These are phyloP conservation scores for Crax fasciolata DNA, from an alignment of 2,797 vertebrate species.

Conservation along the genomic window DNA sequence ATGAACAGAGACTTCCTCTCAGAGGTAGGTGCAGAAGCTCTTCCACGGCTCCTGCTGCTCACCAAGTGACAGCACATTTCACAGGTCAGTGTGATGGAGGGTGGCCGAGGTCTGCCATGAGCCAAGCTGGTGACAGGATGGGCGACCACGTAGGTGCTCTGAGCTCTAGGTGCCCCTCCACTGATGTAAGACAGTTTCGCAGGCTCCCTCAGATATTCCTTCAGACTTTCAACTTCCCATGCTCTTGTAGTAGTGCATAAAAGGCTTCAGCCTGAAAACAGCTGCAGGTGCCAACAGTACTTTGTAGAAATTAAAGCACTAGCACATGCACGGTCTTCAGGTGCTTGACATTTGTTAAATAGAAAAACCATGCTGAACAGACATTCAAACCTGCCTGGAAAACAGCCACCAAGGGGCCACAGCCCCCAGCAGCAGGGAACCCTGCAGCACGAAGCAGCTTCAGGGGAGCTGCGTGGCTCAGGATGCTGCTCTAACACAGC, in stretches of 20 bases:
- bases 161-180: background rate
- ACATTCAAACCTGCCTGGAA: background rate
- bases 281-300: background rate
- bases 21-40: background rate
- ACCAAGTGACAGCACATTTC: background rate
- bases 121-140: fast-evolving
- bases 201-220: background rate
- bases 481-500: background rate
- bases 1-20: background rate
- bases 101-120: background rate
- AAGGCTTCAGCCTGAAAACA: background rate
- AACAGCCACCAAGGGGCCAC: background rate
- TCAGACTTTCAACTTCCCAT: background rate
- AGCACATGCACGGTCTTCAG: fast-evolving
- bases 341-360: background rate
- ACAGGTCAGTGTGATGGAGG: fast-evolving
- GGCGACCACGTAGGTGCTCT: fast-evolving
- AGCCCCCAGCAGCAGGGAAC: background rate
- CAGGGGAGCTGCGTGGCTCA: fast-evolving
- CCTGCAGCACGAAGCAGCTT: background rate
- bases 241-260: background rate
- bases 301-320: background rate
- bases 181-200: background rate
- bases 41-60: background rate
- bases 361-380: background rate